Base-by-base conservation (phyloP, 2,797 vertebrate species). In the Gymnothorax javanicus region DNA sequence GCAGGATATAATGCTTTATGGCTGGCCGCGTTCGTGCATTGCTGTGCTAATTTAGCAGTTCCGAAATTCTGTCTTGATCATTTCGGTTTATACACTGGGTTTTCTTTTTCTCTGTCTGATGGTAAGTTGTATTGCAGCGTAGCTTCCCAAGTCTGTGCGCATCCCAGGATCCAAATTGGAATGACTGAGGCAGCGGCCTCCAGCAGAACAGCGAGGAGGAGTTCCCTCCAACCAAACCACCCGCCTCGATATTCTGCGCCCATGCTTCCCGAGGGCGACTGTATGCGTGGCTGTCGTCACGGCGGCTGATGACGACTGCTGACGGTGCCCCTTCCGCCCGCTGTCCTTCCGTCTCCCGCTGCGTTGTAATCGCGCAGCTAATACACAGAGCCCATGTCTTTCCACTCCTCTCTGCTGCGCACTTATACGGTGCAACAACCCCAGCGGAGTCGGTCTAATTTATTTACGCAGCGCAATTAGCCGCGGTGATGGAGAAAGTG, bases 401-500 rank as follows among this genome's bases (percentile, higher is more conserved):
- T 17, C 77, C 77, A 23, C 77, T 81, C 77, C 6, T 20, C 9
- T 50, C 50, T 9, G 4, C 50, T 9, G 52, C 6, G 77, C 77
- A 15, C 56, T 54, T 3, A 81, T 9, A 23, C 77, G n/a, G 56
- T n/a, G 77, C 17, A 3, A 1, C 52, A 54, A 7, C 77, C 52
- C 77, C 77, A 54, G 6, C n/a, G 50, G 50, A 81, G 77, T n/a
- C 52, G 50, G 77, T 56, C 77, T 81, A 8, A 81, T 81, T 81
- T 81, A 81, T 81, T 81, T 81, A 54, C 52, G 77, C 77, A 56
- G 52, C 77, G n/a, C 50, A 23, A 56, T 56, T 81, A 81, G 52
- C 77, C 52, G 7, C 50, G 50, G 9, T 33, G 77, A 81, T 56
- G 20, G 77, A 81, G 77, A 56, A n/a, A 20, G 77, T 56, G 77